phyloP scores from a whole-genome alignment of 1,140 invertebrate species.

The Chironomus tepperi region DNA sequence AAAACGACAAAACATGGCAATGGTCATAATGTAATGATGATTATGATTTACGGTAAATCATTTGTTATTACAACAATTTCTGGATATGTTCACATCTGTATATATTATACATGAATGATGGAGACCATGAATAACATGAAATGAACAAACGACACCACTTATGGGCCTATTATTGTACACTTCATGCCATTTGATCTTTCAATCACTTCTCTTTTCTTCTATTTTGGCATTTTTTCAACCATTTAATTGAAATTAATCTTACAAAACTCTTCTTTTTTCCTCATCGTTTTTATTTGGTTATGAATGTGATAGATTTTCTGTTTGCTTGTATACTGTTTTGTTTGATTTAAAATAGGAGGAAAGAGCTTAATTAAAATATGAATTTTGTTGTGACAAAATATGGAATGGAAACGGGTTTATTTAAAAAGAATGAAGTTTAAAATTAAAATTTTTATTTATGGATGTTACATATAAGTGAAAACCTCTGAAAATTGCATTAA shows the following conservation, averaged over 20 bases:
- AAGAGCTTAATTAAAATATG: too few relatives aligned
- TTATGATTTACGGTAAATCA: slow-evolving; percentile 22
- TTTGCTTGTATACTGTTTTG: too few relatives aligned
- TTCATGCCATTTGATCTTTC: not conserved
- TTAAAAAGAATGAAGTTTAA: too few relatives aligned
- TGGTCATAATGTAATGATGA: slow-evolving; percentile 20
- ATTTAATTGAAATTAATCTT: slow-evolving; percentile 4
- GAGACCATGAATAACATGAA: not conserved
- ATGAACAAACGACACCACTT: not conserved
- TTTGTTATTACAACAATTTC: slow-evolving; percentile 14
- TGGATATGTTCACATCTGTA: not conserved
- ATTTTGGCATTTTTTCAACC: not conserved
- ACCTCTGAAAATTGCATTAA: too few relatives aligned
- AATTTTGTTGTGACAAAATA: too few relatives aligned
- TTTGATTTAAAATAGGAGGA: too few relatives aligned
- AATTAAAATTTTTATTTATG: too few relatives aligned
- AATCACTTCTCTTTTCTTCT: not conserved
- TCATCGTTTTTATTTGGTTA: not conserved
- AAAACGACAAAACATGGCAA: slow-evolving; percentile 12
- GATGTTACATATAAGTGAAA: too few relatives aligned
- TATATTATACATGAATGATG: not conserved
- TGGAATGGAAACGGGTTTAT: too few relatives aligned
- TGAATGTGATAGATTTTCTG: too few relatives aligned
- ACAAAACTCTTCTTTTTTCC: not conserved
- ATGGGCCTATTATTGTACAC: not conserved